Evolutionary conservation across 2,888 invertebrate species (phyloP).

Genomic region (Gortyna flavago): DNA sequence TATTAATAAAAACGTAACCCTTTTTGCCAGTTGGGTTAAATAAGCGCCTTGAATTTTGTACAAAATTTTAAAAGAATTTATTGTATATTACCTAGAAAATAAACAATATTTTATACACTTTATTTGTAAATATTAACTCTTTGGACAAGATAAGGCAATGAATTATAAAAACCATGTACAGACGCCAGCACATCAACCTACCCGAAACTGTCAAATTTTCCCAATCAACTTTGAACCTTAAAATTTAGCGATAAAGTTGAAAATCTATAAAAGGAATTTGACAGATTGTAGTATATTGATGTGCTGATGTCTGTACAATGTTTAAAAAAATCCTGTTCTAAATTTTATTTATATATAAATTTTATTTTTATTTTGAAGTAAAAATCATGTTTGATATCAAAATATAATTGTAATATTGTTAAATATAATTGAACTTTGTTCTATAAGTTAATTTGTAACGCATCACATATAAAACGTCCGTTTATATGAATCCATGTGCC

Average conservation of each 20-base stretch:
- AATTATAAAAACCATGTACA: not conserved
- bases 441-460: conserved; percentile 57
- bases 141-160: not conserved
- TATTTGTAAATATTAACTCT: not conserved
- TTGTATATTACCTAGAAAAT: not conserved
- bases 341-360: too few relatives aligned
- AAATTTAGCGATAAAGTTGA: too few relatives aligned
- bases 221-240: too few relatives aligned
- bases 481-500: conserved; percentile 62
- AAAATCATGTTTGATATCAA: conserved; percentile 16
- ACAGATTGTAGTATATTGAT: too few relatives aligned
- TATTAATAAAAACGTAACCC: not conserved
- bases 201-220: too few relatives aligned
- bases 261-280: too few relatives aligned
- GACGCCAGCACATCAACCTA: too few relatives aligned
- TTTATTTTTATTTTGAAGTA: not conserved
- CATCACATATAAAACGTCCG: conserved; percentile 44
- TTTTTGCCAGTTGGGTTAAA: not conserved
- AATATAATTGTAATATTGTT: not conserved
- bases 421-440: conserved; percentile 39
- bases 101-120: not conserved
- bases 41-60: conserved; percentile 2
- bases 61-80: not conserved
- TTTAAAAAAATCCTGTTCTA: not conserved
- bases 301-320: too few relatives aligned